Percentiles rank a stretch among this genome's conserved stretches.
Evolutionary conservation across 2,888 invertebrate genomes (phyloP).

Genomic region (Alsophila aescularia): DNA sequence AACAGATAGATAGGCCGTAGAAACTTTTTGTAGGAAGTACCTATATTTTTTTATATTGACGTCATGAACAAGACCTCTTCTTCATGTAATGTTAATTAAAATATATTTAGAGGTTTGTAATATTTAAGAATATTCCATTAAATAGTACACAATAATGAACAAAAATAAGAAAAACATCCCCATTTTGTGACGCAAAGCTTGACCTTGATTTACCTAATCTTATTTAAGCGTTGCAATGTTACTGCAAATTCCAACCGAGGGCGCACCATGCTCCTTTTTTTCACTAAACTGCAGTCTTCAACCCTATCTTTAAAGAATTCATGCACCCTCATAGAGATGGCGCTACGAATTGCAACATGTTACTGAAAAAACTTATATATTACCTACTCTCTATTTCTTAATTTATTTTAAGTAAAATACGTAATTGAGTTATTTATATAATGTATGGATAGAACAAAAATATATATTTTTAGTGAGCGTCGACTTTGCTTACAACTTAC

Average conservation of each 20-base stretch:
- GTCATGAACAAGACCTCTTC: too few relatives aligned
- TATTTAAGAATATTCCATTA: too few relatives aligned
- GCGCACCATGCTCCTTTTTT: conserved; percentile 56
- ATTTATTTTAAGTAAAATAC: not conserved
- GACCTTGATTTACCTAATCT: not conserved
- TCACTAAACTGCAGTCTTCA: conserved; percentile 48
- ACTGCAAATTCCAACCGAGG: conserved; percentile 31
- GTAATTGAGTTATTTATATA: not conserved
- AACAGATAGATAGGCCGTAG: not conserved
- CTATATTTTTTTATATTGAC: not conserved
- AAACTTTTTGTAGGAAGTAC: too few relatives aligned
- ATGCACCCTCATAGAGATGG: conserved; percentile 67
- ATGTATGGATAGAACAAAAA: not conserved
- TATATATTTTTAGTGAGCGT: not conserved
- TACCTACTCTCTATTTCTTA: not conserved
- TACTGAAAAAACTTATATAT: not conserved
- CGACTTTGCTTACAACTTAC: not conserved
- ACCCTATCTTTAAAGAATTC: conserved; percentile 48
- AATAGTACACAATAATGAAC: too few relatives aligned
- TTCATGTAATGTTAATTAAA: too few relatives aligned
- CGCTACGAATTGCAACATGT: conserved; percentile 37
- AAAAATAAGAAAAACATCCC: not conserved
- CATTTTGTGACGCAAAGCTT: not conserved
- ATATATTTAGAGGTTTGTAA: too few relatives aligned
- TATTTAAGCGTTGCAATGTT: conserved; percentile 24